Conservation (phyloP, 2,797 vertebrate species). For the Rhinella marina region DNA sequence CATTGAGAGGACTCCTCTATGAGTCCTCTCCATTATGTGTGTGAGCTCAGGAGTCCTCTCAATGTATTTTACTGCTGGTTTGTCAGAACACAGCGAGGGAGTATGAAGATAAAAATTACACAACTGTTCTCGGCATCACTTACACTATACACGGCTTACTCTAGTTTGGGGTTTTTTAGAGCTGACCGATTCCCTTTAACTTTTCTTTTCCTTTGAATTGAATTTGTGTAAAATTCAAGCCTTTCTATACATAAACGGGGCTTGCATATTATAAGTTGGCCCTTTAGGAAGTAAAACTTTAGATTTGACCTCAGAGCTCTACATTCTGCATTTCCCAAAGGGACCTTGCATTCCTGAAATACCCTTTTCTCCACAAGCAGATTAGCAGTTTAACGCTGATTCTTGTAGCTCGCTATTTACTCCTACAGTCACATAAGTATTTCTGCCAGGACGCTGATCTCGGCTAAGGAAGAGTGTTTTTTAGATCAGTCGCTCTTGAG, state of each 20-base stretch:
- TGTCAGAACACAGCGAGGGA: too few species aligned
- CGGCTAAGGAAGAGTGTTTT: background rate
- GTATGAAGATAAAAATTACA: too few species aligned
- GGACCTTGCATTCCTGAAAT: constrained; percentile 13
- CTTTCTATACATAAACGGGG: background rate
- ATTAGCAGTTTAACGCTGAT: background rate
- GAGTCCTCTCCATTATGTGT: too few species aligned
- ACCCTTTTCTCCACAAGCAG: background rate
- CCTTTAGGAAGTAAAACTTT: background rate
- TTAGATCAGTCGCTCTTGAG: too few species aligned
- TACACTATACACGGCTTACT: too few species aligned
- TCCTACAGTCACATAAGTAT: background rate
- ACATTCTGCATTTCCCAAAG: background rate
- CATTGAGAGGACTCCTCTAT: too few species aligned
- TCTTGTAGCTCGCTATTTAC: background rate
- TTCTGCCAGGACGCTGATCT: background rate
- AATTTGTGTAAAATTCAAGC: background rate
- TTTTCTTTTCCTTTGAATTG: too few species aligned
- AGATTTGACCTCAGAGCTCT: background rate
- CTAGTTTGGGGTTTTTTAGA: too few species aligned
- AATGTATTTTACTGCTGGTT: too few species aligned
- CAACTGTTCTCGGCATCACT: too few species aligned
- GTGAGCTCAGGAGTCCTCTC: too few species aligned
- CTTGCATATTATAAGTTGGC: background rate
- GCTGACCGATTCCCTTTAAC: too few species aligned